Evolutionary conservation across 2,113 vertebrate species (phyloP).

Genomic region (Pristiophorus japonicus): DNA sequence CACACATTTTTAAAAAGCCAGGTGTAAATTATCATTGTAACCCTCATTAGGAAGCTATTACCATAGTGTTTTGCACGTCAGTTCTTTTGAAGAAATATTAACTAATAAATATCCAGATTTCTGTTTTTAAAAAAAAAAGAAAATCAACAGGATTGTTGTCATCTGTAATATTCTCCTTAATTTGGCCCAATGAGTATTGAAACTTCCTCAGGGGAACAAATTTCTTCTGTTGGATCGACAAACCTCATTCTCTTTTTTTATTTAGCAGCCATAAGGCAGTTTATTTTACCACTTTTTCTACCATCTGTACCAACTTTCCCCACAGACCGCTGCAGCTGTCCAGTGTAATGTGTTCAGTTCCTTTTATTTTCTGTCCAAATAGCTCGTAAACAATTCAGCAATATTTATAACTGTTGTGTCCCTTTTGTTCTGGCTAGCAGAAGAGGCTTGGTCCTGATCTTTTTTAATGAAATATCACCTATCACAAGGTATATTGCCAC

Average conservation of each 20-base stretch:
- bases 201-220: neutral
- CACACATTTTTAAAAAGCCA: neutral
- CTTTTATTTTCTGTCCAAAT: slow-evolving; percentile 47
- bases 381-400: slow-evolving; percentile 35
- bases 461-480: neutral
- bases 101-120: slow-evolving; percentile 1
- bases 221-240: neutral
- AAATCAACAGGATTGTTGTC: slow-evolving; percentile 20
- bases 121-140: neutral
- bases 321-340: slow-evolving; percentile 69
- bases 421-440: neutral
- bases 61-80: neutral
- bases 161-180: slow-evolving; percentile 25
- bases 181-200: slow-evolving; percentile 33
- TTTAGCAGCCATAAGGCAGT: slow-evolving; percentile 30
- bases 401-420: slow-evolving; percentile 32
- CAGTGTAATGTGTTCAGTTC: slow-evolving; percentile 59
- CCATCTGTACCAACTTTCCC: slow-evolving; percentile 68
- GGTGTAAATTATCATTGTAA: neutral
- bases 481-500: neutral
- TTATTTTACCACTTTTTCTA: slow-evolving; percentile 42
- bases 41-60: slow-evolving; percentile 9
- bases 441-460: neutral
- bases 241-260: slow-evolving; percentile 27
- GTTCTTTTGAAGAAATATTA: slow-evolving; percentile 1